Conservation (phyloP, 2,888 invertebrate species). For the Leptura quadrifasciata region DNA sequence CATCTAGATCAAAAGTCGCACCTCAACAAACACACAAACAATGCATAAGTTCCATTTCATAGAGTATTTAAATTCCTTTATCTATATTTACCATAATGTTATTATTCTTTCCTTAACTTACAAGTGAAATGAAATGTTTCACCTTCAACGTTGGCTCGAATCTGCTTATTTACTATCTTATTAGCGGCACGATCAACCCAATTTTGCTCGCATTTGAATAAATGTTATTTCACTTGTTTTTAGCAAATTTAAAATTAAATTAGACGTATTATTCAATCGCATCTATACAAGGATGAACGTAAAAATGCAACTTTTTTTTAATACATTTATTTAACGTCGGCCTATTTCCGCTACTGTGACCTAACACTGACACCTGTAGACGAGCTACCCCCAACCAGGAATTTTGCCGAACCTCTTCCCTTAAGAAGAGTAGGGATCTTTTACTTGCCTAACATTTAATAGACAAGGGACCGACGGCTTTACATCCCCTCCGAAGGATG, state of each 20-base stretch:
- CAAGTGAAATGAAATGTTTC: slow-evolving; percentile 2
- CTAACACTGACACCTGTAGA: too few relatives aligned
- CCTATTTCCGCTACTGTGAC: too few relatives aligned
- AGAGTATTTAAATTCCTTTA: slow-evolving; percentile 3
- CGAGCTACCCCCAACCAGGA: too few relatives aligned
- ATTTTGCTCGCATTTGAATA: not conserved
- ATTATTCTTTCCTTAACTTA: slow-evolving; percentile 2
- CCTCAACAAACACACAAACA: slow-evolving; percentile 26
- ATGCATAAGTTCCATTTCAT: slow-evolving; percentile 11
- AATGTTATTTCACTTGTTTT: not conserved
- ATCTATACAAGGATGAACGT: not conserved
- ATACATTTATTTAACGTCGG: too few relatives aligned
- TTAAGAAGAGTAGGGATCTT: too few relatives aligned
- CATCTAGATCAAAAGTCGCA: slow-evolving; percentile 34
- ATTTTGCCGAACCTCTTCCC: too few relatives aligned
- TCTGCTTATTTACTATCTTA: not conserved
- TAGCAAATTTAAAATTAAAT: too few relatives aligned
- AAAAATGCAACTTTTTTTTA: too few relatives aligned
- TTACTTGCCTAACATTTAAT: too few relatives aligned
- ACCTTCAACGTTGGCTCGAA: not conserved
- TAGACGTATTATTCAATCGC: not conserved
- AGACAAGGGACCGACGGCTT: too few relatives aligned
- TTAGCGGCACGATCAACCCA: not conserved
- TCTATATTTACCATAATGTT: slow-evolving; percentile 6
- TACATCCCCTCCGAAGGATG: too few relatives aligned